A percentile compares a stretch with the other conserved stretches of the same genome.
These are phyloP conservation scores for Lepilemur ruficaudatus DNA, from an alignment of 2,797 vertebrate species.

Conservation along the genomic window DNA sequence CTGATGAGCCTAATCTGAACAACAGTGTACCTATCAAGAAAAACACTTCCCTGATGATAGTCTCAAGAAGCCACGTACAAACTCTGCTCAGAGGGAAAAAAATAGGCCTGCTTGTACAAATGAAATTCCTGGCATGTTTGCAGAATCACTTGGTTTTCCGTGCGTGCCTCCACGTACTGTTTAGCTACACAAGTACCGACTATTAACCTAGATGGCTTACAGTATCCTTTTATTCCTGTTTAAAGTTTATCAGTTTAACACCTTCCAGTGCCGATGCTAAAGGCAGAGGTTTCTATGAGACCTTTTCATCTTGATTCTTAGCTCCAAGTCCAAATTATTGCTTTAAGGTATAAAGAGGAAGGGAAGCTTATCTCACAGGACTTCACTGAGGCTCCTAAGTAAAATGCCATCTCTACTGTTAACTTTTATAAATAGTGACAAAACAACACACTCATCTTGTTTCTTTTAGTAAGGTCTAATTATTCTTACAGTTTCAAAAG, in stretches of 20 bases:
- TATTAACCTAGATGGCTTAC: slow-evolving; percentile 28
- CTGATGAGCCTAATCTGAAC: slow-evolving; percentile 4
- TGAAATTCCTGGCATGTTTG: not conserved
- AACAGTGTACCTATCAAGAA: not conserved
- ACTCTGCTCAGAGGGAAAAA: not conserved
- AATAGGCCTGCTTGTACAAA: not conserved
- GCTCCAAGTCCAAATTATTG: not conserved
- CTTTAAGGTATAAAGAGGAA: not conserved
- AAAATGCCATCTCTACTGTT: not conserved
- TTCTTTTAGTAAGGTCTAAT: slow-evolving; percentile 3
- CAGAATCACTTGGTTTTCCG: slow-evolving; percentile 12
- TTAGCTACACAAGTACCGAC: not conserved
- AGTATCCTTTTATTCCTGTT: slow-evolving; percentile 23
- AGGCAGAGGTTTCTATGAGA: not conserved
- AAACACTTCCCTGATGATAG: slow-evolving; percentile 14
- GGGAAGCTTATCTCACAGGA: not conserved
- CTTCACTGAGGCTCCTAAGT: not conserved
- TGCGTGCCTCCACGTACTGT: not conserved
- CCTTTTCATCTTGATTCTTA: not conserved
- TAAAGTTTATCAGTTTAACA: slow-evolving; percentile 51
- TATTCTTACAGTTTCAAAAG: not conserved
- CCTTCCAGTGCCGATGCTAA: not conserved
- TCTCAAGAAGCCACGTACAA: not conserved
- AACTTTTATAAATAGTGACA: not conserved
- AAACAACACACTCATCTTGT: not conserved